Base-by-base conservation (phyloP, 2,888 invertebrate genomes). In the Caenorhabditis sp. region DNA sequence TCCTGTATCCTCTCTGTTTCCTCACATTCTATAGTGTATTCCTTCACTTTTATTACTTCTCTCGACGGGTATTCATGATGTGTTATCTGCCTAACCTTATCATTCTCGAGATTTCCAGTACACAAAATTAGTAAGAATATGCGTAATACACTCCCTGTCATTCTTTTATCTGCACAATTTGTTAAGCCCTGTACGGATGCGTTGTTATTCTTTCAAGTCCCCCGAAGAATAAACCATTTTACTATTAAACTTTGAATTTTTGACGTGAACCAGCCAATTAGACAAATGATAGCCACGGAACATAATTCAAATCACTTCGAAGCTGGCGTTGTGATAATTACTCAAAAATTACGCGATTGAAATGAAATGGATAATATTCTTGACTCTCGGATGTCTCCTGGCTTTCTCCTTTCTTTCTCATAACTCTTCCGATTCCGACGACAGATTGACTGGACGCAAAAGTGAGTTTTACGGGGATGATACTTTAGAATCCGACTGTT, bases 1-100 rank as follows among this genome's bases (percentile, higher is more conserved):
- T 55, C n/a, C 17, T 55, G 53, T 65, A 55, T 46, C 55, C 24
- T 37, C 27, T 13, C 24, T 9, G 8, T 8, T 26, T 27, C 22
- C 15, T n/a, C n/a, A n/a, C n/a, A n/a, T 41, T 41, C 20, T 41
- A 8, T 41, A 15, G 7, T 30, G 8, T 45, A 45, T 20, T n/a
- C 20, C n/a, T 50, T 30, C 46, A 59, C 30, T 24, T 46, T 27
- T 45, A 24, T 15, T 39, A 30, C 20, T 53, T 39, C 35, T 48
- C 58, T 66, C 66, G 58, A 66, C 66, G 66, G 66, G 66, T 66
- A 32, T 22, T 5, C 2, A 30, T 48, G 50, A 50, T 50, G 50
- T 62, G 35, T 43, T 65, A 20, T 37, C 32, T 22, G 30, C 20
- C 24, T 24, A 24, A 37, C n/a, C 17, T 43, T 55, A 46, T 65